These are phyloP conservation scores for Anthoscopus minutus DNA, from an alignment of 2,113 vertebrate genomes.

Conservation along the genomic window DNA sequence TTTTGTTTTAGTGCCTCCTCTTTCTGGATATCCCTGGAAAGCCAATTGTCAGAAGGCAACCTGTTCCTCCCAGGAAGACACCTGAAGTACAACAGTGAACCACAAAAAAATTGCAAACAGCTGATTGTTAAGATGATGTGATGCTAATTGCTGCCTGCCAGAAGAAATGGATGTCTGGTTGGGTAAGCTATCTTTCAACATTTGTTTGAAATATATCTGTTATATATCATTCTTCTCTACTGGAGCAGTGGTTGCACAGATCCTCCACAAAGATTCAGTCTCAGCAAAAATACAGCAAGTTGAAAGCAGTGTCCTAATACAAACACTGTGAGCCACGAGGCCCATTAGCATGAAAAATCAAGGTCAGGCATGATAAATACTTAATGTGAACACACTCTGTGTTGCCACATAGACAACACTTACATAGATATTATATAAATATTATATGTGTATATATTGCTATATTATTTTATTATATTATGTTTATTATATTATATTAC, in stretches of 20 bases:
- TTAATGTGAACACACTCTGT: background rate
- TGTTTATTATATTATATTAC: too few relatives aligned
- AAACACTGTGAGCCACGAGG: background rate
- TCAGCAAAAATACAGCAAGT: background rate
- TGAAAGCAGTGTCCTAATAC: background rate
- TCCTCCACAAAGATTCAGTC: background rate
- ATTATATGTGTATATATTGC: background rate
- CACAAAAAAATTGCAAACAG: background rate
- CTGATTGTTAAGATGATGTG: background rate
- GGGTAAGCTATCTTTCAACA: background rate
- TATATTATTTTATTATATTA: background rate
- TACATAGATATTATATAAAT: background rate
- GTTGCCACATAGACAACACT: background rate
- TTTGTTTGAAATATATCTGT: background rate
- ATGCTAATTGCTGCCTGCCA: background rate
- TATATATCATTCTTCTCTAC: background rate
- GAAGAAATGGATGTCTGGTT: background rate
- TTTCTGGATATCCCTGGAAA: background rate
- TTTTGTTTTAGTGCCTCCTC: background rate
- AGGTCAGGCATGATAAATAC: background rate
- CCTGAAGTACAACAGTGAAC: background rate
- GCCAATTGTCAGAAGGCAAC: background rate
- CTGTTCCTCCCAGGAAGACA: background rate
- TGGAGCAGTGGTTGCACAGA: background rate
- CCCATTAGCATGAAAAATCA: background rate